Conservation (phyloP, 2,113 vertebrate genomes). For the Sisor rabdophorus region DNA sequence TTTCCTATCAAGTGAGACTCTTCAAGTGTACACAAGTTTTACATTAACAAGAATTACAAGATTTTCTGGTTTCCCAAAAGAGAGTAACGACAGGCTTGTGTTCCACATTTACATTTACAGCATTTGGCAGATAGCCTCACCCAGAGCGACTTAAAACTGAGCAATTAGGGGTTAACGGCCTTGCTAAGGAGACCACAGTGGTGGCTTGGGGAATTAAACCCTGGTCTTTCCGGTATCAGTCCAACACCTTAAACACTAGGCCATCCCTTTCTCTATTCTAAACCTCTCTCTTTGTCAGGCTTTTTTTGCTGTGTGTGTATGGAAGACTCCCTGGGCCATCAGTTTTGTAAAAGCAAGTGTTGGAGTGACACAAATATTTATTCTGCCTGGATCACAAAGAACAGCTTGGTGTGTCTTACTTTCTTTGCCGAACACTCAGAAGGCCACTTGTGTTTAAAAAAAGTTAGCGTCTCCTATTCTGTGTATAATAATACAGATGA, state of each 20-base stretch:
- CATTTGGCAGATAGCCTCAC: no score
- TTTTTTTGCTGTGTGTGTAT: constrained; percentile 27
- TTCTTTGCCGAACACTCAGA: constrained; percentile 43
- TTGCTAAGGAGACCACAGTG: no score
- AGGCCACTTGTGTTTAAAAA: constrained; percentile 47
- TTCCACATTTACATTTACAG: no score
- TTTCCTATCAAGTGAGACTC: constrained; percentile 12
- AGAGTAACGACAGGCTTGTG: constrained; percentile 37
- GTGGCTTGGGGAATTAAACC: no score
- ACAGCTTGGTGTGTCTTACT: constrained; percentile 47
- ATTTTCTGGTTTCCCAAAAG: constrained; percentile 10
- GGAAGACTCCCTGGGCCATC: constrained; percentile 39
- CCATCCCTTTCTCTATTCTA: no score
- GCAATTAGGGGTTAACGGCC: no score
- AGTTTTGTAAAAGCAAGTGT: constrained; percentile 52
- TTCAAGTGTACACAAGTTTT: constrained; percentile 21
- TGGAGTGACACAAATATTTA: constrained; percentile 58
- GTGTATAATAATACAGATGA: constrained; percentile 48
- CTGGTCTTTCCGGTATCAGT: no score
- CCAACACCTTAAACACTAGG: no score
- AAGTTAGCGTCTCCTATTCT: constrained; percentile 42
- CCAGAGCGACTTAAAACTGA: no score
- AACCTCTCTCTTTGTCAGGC: no score
- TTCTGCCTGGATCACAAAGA: constrained; percentile 44
- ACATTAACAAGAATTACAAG: constrained; percentile 9